Evolutionary conservation across 2,797 vertebrate species (phyloP), one percentile per base, ranked within the genome.

Genomic region (Furcifer pardalis): DNA sequence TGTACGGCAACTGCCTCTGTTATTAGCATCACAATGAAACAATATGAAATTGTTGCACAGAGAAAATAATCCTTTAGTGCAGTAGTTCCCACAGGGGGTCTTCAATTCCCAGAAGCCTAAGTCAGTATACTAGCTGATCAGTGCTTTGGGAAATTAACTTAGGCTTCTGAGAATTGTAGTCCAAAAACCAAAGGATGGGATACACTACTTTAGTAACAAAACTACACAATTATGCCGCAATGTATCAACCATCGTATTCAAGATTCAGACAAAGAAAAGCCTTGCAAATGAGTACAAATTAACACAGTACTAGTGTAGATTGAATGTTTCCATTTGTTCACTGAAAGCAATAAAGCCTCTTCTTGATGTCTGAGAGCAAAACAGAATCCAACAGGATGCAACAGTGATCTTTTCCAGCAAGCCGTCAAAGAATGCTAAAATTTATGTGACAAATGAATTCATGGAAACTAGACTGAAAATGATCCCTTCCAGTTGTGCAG

Each of bases 381-480:
- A 32, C 72, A 71, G 73, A 84, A 69, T 10, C 59, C 35, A 44
- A 7, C 71, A 40, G 1, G 87, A 82, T 81, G 52, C 46, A 46
- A 40, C 84, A 84, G 72, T 0, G 0, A 77, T 46, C 0, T 62
- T 86, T 89, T 88, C 77, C 63, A 78, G 44, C 69, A n/a, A 46
- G 8, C 7, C 52, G 81, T 49, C 37, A 79, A 12, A 60, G 46
- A 63, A 59, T 82, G 63, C n/a, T 80, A 76, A 89, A 89, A 88
- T 88, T 77, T 30, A 44, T 65, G 68, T 84, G 66, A 81, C 32
- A 49, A 37, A 56, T 73, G 37, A 82, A 7, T 32, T 56, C 66
- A 27, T 74, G 69, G 90, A 87, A 82, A 85, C 82, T 44, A 12
- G 7, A 7, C 89, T n/a, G 59, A 88, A 83, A n/a, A 15, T 83